Conservation (phyloP, 2,797 vertebrate species). For the Mycteria americana region DNA sequence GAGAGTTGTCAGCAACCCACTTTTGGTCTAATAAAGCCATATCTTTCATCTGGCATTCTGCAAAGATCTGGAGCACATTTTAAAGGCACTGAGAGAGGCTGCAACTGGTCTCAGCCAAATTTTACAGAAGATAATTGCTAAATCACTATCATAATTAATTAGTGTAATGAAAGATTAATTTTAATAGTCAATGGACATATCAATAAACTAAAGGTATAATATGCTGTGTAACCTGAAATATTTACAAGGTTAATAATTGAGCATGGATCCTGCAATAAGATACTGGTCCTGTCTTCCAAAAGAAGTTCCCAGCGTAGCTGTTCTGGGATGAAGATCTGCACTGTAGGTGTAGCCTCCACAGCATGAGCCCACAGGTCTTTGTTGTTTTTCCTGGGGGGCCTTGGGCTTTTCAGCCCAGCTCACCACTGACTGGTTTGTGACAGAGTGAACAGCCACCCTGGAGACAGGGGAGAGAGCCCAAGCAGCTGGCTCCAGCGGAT, state of each 20-base stretch:
- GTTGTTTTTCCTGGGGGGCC: not conserved
- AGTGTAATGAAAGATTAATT: conserved; percentile 42
- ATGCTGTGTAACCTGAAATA: conserved; percentile 9
- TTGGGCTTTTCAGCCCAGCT: not conserved
- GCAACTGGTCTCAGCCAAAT: not conserved
- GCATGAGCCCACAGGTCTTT: accelerated
- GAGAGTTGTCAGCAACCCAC: not conserved
- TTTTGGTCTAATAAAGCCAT: conserved; percentile 3
- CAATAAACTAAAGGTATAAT: conserved; percentile 29
- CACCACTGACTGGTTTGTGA: not conserved
- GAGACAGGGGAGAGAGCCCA: not conserved
- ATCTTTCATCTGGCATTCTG: conserved; percentile 5
- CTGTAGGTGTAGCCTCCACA: not conserved
- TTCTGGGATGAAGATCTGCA: not conserved
- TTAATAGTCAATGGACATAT: not conserved
- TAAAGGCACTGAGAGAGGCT: not conserved
- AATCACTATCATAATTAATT: conserved; percentile 38
- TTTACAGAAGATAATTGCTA: conserved; percentile 8
- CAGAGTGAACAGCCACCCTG: not conserved
- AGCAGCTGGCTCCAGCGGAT: accelerated
- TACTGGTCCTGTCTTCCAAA: not conserved
- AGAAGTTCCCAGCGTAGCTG: not conserved
- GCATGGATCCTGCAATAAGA: not conserved
- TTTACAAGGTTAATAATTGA: conserved; percentile 6
- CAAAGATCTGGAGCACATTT: not conserved